phyloP scores from a whole-genome alignment of 2,797 vertebrate species.

The Myotis myotis region DNA sequence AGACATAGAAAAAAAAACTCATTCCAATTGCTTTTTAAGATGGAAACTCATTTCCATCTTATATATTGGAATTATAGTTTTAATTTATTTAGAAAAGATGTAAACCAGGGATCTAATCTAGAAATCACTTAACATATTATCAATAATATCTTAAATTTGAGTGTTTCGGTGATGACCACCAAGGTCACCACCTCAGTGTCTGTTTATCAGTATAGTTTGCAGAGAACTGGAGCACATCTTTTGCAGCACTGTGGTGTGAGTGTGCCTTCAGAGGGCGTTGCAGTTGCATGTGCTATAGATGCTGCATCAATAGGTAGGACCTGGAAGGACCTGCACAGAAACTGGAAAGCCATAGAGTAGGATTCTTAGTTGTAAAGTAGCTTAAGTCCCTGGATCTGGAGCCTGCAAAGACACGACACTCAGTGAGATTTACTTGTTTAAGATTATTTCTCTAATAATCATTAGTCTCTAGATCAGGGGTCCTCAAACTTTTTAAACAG shows the following conservation, averaged over 20 bases:
- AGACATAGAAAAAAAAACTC: not conserved
- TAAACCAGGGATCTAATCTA: not conserved
- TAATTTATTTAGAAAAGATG: slow-evolving; percentile 17
- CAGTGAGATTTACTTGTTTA: not conserved
- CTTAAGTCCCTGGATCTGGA: not conserved
- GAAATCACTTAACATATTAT: not conserved
- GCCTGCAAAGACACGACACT: not conserved
- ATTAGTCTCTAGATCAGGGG: not conserved
- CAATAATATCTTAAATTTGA: not conserved
- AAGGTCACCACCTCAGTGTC: not conserved
- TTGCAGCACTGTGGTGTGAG: not conserved
- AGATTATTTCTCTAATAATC: not conserved
- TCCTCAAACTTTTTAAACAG: too few species aligned
- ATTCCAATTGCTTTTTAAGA: slow-evolving; percentile 3
- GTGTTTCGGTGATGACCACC: not conserved
- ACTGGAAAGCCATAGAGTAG: slow-evolving; percentile 10
- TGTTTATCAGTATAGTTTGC: not conserved
- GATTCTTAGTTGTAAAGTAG: not conserved
- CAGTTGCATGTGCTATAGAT: not conserved
- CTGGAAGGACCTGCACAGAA: not conserved
- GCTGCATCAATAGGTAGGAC: not conserved
- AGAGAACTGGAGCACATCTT: not conserved
- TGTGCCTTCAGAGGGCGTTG: not conserved
- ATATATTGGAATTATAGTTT: not conserved
- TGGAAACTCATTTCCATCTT: not conserved